Evolutionary conservation across 2,888 invertebrate genomes (phyloP).

Genomic region (Chrysolina americana): DNA sequence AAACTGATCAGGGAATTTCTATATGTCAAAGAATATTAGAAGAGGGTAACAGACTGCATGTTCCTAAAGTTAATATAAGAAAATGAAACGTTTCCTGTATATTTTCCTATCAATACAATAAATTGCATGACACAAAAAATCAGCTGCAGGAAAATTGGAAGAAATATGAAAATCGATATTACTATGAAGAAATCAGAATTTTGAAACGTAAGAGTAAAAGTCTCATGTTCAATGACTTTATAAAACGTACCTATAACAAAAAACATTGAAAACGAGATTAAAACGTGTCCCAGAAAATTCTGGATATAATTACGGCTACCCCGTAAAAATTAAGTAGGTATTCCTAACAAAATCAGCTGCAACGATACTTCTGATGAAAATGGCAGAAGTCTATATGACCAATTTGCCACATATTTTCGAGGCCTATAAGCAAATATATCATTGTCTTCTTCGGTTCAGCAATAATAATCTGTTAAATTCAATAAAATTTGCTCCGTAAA

Average conservation of each 20-base stretch:
- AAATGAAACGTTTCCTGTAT: too few species aligned
- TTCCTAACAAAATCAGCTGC: constrained; percentile 6
- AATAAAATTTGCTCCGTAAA: constrained; percentile 12
- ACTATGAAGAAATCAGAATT: too few species aligned
- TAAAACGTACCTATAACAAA: not conserved
- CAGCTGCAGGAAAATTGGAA: too few species aligned
- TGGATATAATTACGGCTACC: not conserved
- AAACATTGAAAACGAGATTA: not conserved
- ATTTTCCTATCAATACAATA: too few species aligned
- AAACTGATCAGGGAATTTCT: too few species aligned
- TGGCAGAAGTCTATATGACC: not conserved
- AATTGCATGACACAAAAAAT: too few species aligned
- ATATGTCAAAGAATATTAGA: too few species aligned
- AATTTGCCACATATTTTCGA: not conserved
- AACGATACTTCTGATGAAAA: not conserved
- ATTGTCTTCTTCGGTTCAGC: constrained; percentile 13
- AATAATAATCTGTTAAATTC: constrained; percentile 7
- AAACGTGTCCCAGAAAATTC: not conserved
- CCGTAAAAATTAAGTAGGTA: not conserved
- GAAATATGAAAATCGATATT: too few species aligned
- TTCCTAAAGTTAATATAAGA: too few species aligned
- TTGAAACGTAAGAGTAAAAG: too few species aligned
- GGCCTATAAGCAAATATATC: constrained; percentile 1
- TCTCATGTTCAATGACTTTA: not conserved
- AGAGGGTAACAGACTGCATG: too few species aligned